A percentile compares a stretch with the other conserved stretches of the same genome.
Conservation (phyloP, 2,797 vertebrate species). For the Sebastes iracundus region DNA sequence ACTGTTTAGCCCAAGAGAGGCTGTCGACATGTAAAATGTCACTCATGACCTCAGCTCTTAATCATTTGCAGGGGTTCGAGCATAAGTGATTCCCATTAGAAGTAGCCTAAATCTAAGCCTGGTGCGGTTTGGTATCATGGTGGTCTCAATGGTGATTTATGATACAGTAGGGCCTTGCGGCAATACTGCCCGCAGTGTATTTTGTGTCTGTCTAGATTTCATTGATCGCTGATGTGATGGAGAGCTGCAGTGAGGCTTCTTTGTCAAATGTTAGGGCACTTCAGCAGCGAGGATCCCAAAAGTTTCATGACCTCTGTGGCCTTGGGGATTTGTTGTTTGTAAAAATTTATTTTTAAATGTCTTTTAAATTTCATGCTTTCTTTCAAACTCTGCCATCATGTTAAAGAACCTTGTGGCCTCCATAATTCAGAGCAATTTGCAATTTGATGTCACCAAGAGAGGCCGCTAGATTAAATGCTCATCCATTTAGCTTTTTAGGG, state of each 20-base stretch:
- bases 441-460: conserved; percentile 49
- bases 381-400: conserved; percentile 19
- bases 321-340: conserved; percentile 25
- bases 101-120: conserved; percentile 48
- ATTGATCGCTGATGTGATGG: conserved; percentile 47
- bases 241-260: conserved; percentile 34
- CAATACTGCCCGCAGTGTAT: conserved; percentile 39
- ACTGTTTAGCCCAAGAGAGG: conserved; percentile 1
- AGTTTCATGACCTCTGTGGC: conserved; percentile 19
- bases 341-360: conserved; percentile 42
- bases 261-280: conserved; percentile 33
- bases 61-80: conserved; percentile 58
- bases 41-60: conserved; percentile 57
- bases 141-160: conserved; percentile 70
- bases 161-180: conserved; percentile 54
- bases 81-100: conserved; percentile 50
- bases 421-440: conserved; percentile 41
- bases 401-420: conserved; percentile 11
- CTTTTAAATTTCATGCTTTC: conserved; percentile 1
- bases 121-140: conserved; percentile 61
- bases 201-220: conserved; percentile 43
- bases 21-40: conserved; percentile 46
- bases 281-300: not conserved
- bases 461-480: conserved; percentile 44
- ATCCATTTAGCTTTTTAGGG: conserved; percentile 54